Evolutionary conservation across 2,113 vertebrate species (phyloP).

Genomic region (Alethe diademata): DNA sequence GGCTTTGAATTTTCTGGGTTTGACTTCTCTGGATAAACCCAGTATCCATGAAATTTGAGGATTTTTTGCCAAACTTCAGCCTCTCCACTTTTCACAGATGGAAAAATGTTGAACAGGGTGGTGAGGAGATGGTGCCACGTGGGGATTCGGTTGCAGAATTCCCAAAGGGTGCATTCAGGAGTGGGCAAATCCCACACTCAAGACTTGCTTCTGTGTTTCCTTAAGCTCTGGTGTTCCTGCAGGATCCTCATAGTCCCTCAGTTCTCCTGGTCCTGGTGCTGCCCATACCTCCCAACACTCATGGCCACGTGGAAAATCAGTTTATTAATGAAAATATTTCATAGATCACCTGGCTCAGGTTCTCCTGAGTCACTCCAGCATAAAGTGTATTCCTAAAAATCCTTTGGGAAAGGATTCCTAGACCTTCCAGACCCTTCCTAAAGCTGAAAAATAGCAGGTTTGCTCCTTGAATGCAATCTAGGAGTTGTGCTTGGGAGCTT

Average conservation of each 20-base stretch:
- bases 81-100: background rate
- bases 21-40: background rate
- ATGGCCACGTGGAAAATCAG: background rate
- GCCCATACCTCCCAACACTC: background rate
- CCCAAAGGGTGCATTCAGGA: background rate
- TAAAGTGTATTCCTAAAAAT: background rate
- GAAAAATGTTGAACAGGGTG: background rate
- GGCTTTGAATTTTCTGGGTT: background rate
- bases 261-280: background rate
- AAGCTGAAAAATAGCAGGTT: background rate
- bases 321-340: background rate
- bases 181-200: background rate
- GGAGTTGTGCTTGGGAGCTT: background rate
- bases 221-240: background rate
- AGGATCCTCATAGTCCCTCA: background rate
- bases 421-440: background rate
- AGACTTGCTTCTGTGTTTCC: rapidly evolving
- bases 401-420: background rate
- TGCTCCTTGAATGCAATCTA: background rate
- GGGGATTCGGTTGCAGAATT: background rate
- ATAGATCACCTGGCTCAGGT: background rate
- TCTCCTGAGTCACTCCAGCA: background rate
- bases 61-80: background rate
- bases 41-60: rapidly evolving
- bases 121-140: background rate